Evolutionary conservation across 2,797 vertebrate species (phyloP), one percentile per base, ranked within the genome.

Genomic region (Hypotaenidia okinawae): DNA sequence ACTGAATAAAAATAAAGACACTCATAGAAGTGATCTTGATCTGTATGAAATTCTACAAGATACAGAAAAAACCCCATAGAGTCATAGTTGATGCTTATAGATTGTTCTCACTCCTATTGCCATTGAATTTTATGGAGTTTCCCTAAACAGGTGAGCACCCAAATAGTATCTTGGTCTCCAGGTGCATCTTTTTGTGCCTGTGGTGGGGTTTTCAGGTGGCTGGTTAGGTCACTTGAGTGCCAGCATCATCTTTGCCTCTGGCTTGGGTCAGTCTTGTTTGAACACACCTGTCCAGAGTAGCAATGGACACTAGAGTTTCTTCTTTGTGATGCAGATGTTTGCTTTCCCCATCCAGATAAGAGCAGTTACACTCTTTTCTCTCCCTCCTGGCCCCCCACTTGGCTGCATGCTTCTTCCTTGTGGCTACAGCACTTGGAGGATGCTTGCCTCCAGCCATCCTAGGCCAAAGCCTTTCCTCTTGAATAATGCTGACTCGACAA

Each of bases 1-100:
- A 69, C 10, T 51, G 21, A 84, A 66, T 19, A 84, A 92, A 95
- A 94, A 86, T 16, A 91, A 81, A 93, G 37, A 37, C 28, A 35
- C 16, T 91, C 27, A 27, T 21, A 49, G 62, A 91, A 78, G 8
- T 19, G 37, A 59, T 62, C 62, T 62, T 83, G 30, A 78, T 66
- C 35, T 55, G 8, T 35, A 72, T 66, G 47, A 35, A 64, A 73
- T 89, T 86, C 66, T 83, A 47, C 8, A 33, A 12, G 7, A 41
- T 74, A 17, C 9, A 59, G 33, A 9, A n/a, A 49, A 28, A 37
- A 27, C 2, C 1, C 27, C 8, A 33, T 3, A 76, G 23, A 28
- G 45, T 67, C 58, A 7, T 73, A 67, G 66, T 25, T 57, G 32
- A n/a, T 41, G 13, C 30, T 69, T 64, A 68, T 23, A 74, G 24